Evolutionary conservation across 2,888 invertebrate genomes (phyloP).

Genomic region (Drosophila falleni): DNA sequence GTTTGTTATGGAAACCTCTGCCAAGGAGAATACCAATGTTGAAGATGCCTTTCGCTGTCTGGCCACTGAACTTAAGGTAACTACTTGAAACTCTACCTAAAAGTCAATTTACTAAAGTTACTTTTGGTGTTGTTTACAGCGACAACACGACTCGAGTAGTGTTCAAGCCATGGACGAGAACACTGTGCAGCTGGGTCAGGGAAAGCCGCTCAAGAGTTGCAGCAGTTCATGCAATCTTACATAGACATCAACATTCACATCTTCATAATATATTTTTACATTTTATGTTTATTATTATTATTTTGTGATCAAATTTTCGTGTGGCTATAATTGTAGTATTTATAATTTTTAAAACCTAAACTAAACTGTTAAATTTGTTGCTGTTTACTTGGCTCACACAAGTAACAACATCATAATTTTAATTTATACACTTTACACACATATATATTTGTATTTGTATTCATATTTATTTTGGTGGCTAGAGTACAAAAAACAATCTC

Average conservation of each 20-base stretch:
- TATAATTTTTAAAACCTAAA: conserved; percentile 55
- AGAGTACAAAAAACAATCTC: conserved; percentile 77
- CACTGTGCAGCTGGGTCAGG: conserved; percentile 90
- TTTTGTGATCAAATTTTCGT: conserved; percentile 71
- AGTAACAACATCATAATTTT: conserved; percentile 60
- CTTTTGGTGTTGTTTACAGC: conserved; percentile 85
- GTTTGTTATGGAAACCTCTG: conserved; percentile 95
- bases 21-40: conserved; percentile 95
- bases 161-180: conserved; percentile 88
- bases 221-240: conserved; percentile 87
- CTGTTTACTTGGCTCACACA: conserved; percentile 41
- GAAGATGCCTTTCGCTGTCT: conserved; percentile 94
- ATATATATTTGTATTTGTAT: conserved; percentile 44
- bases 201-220: conserved; percentile 88
- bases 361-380: conserved; percentile 48
- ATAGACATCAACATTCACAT: conserved; percentile 76
- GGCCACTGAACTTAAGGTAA: conserved; percentile 94
- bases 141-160: conserved; percentile 90
- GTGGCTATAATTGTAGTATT: conserved; percentile 75
- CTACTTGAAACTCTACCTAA: background rate
- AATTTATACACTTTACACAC: conserved; percentile 61
- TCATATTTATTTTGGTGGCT: conserved; percentile 63
- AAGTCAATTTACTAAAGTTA: background rate
- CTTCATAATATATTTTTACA: conserved; percentile 8
- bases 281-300: conserved; percentile 34